Percentiles rank a stretch among this genome's conserved stretches.
phyloP scores from a whole-genome alignment of 64 coral and sea anemone species.

The Pocillopora damicornis region DNA sequence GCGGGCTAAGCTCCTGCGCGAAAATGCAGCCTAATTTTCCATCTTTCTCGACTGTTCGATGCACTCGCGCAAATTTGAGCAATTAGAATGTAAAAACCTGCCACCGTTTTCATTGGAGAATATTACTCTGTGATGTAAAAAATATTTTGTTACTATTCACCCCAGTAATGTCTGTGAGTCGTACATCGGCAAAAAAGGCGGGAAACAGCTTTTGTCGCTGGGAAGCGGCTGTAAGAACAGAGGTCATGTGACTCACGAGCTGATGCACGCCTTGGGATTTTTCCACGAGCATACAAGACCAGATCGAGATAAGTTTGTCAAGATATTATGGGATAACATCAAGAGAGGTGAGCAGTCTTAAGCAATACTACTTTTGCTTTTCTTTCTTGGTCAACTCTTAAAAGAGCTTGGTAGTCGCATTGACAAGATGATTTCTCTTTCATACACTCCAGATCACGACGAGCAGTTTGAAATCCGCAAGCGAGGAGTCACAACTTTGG shows the following conservation, averaged over 20 bases:
- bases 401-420: background rate
- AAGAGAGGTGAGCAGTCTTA: slow-evolving; percentile 36
- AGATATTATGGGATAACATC: slow-evolving; percentile 75
- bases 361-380: background rate
- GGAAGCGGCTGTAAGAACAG: slow-evolving; percentile 51
- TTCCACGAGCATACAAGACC: slow-evolving; percentile 68
- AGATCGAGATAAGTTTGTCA: slow-evolving; percentile 74
- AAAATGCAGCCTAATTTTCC: no score
- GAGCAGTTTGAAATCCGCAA: slow-evolving; percentile 43
- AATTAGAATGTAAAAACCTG: no score
- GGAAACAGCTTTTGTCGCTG: slow-evolving; percentile 44
- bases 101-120: no score
- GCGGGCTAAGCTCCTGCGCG: no score
- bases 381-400: background rate
- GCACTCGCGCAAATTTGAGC: no score
- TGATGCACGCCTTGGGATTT: slow-evolving; percentile 80
- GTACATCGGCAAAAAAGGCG: slow-evolving; percentile 52
- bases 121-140: background rate
- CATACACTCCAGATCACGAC: background rate
- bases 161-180: slow-evolving; percentile 49
- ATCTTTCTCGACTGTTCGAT: no score
- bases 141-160: background rate
- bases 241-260: slow-evolving; percentile 70
- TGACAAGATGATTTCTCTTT: background rate
- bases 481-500: background rate